Evolutionary conservation across 2,888 invertebrate species (phyloP), one percentile per base, ranked within the genome.

Genomic region (Eustalomyia histrio): DNA sequence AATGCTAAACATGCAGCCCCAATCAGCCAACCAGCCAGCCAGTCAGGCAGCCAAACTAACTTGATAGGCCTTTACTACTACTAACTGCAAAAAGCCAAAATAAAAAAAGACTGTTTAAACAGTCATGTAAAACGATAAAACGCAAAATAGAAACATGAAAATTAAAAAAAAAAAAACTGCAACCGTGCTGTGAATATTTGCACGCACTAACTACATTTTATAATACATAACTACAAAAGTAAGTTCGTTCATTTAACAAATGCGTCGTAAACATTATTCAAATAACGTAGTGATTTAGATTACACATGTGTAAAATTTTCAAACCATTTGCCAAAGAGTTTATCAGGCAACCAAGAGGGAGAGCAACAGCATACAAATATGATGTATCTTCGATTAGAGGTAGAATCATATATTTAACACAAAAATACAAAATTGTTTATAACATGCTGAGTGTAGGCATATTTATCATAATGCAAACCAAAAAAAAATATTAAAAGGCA

Each of bases 151-250:
- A 71, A 78, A 81, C 74, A 71, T 69, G 78, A 57, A 68, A 43
- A 21, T 12, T 52, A 35, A 35, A 35, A 35, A 35, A 35, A 35
- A 35, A 35, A 35, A 39, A 71, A 74, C 33, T 67, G 67, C 78
- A 81, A 78, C 78, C 81, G 81, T 78, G 81, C 81, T 81, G 81
- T 78, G 81, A 78, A 81, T 81, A 65, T 21, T 78, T 81, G 74
- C 81, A 81, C 78, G 78, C 81, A 81, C 67, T 78, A 53, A 71
- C 61, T 43, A 57, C 55, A 65, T 78, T 78, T 65, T 50, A 58
- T 24, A 29, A 18, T 39, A 65, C 64, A 18, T 53, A 18, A 29
- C 29, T 29, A 6, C 10, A 24, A 29, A n/a, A 2, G n/a, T 16
- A 17, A 29, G 57, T 33, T 58, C 57, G 57, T 67, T 79, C 72